These are phyloP conservation scores for Drosophila siamana DNA, from an alignment of 2,888 invertebrate genomes.

Conservation along the genomic window DNA sequence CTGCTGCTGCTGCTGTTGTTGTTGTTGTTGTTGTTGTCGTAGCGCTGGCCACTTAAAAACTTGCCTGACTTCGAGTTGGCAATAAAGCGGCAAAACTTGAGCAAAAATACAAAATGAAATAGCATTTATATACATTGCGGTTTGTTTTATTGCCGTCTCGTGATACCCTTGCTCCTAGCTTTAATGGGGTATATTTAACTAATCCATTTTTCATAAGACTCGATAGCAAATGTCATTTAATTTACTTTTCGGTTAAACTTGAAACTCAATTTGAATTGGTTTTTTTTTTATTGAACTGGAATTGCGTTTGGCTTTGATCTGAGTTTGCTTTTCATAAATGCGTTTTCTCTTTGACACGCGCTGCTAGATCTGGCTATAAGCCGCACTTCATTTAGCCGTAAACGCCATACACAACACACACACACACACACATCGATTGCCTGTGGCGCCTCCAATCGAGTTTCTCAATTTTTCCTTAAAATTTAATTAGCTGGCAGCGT, in stretches of 20 bases:
- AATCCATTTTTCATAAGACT: constrained; percentile 3
- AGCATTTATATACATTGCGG: constrained; percentile 36
- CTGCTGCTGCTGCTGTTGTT: constrained; percentile 36
- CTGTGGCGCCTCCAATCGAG: constrained; percentile 63
- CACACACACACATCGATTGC: constrained; percentile 24
- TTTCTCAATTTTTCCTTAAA: constrained; percentile 51
- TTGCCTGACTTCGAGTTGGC: constrained; percentile 45
- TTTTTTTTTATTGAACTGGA: constrained; percentile 21
- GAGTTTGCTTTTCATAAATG: constrained; percentile 24
- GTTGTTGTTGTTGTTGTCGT: constrained; percentile 11
- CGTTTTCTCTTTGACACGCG: constrained; percentile 36
- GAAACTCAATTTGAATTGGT: constrained; percentile 18
- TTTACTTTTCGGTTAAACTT: not conserved
- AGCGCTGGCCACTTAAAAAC: constrained; percentile 64
- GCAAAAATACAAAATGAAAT: constrained; percentile 32
- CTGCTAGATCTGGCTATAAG: constrained; percentile 21
- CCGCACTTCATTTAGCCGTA: constrained; percentile 26
- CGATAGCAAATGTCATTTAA: not conserved
- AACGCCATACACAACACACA: constrained; percentile 13
- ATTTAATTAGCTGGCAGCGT: constrained; percentile 68
- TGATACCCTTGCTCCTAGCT: not conserved
- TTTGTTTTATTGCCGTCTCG: constrained; percentile 11
- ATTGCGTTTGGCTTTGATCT: constrained; percentile 51
- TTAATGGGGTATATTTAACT: constrained; percentile 1
- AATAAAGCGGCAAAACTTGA: constrained; percentile 52